Conservation (phyloP, 2,888 invertebrate species). For the Patella pellucida region DNA sequence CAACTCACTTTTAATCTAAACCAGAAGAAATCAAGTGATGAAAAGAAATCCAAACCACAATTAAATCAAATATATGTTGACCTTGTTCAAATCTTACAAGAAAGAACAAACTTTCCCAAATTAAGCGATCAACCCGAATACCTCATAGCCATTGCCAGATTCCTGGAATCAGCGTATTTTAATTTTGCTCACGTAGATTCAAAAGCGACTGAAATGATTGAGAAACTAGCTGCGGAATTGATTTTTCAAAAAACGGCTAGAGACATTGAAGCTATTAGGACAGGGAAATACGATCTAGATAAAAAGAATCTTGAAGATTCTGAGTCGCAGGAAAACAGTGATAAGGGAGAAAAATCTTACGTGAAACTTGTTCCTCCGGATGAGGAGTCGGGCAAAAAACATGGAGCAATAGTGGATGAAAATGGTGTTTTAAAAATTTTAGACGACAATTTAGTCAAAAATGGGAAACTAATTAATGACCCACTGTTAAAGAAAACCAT, state of each 20-base stretch:
- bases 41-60: slow-evolving; percentile 34
- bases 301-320: slow-evolving; percentile 6
- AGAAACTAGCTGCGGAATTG: slow-evolving; percentile 46
- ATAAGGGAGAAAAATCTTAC: slow-evolving; percentile 11
- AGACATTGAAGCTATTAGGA: slow-evolving; percentile 6
- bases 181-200: slow-evolving; percentile 41
- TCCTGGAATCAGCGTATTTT: slow-evolving; percentile 56
- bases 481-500: slow-evolving; percentile 1
- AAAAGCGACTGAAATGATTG: slow-evolving; percentile 41
- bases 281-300: not conserved
- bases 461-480: slow-evolving; percentile 5
- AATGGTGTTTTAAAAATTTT: slow-evolving; percentile 17
- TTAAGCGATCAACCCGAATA: slow-evolving; percentile 50
- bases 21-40: slow-evolving; percentile 5
- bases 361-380: slow-evolving; percentile 19
- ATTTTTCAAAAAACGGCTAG: slow-evolving; percentile 32
- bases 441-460: not conserved
- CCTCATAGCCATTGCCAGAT: slow-evolving; percentile 52
- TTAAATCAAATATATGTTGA: slow-evolving; percentile 56
- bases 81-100: slow-evolving; percentile 47
- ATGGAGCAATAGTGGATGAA: slow-evolving; percentile 16
- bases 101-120: slow-evolving; percentile 53
- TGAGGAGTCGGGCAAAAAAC: slow-evolving; percentile 11
- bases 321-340: slow-evolving; percentile 21
- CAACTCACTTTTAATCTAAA: slow-evolving; percentile 34